Evolutionary conservation across 1,140 invertebrate species (phyloP), one percentile per base, ranked within the genome.

Genomic region (Drosophila paulistorum): DNA sequence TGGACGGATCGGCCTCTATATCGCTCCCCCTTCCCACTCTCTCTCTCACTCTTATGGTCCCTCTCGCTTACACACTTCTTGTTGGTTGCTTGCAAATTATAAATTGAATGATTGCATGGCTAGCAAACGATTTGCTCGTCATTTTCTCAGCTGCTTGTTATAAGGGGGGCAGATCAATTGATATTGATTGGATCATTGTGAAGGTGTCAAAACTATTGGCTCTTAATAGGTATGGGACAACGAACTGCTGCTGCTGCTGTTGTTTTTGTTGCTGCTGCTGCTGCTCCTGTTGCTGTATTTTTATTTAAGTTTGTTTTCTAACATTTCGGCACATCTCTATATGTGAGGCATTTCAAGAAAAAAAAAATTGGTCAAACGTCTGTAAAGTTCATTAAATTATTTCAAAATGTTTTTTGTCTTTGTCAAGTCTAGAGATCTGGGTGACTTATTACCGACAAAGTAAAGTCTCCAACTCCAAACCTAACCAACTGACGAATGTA

Each of bases 31-130:
- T 14, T 17, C 1, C n/a, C 41, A 4, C 41, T 42, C n/a, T 42
- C 17, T 20, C 17, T 48, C 17, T 23, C 17, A 10, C 17, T 23
- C 1, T 51, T 10, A 23, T 9, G 17, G 9, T 20, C 0, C 2
- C 45, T 48, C 45, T 48, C 45, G 75, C 78, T 74, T 59, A 62
- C 63, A 68, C 64, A 63, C 71, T 64, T 55, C 65, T 70, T 51
- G 67, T 61, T 62, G 60, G 57, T 65, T 63, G 77, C 65, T 66
- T 66, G 84, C 68, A 74, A 81, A 89, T 87, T 89, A 89, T 89
- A 89, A 51, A 89, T 89, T 89, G 84, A 89, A 89, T 89, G 84
- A 89, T 89, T 89, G 84, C 84, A 87, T 80, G 83, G 68, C 68
- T 64, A 69, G 55, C 76, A 77, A 86, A 73, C 82, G 74, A 87